These are phyloP conservation scores for Asteroscopus sphinx DNA, from an alignment of 2,888 invertebrate genomes.

Conservation along the genomic window DNA sequence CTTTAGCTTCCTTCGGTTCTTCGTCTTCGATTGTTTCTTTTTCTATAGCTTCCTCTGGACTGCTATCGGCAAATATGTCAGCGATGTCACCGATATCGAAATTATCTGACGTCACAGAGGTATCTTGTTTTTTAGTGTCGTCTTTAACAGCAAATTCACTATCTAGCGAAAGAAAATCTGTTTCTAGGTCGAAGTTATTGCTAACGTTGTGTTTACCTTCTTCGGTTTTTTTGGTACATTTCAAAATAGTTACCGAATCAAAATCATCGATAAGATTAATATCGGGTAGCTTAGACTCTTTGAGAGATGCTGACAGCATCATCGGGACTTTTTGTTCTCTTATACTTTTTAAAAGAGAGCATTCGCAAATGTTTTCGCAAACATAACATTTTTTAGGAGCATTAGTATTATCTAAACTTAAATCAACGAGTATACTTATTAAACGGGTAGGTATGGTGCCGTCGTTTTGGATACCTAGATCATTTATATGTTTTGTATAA, in stretches of 20 bases:
- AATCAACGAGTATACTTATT: conserved; percentile 83
- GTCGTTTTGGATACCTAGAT: conserved; percentile 77
- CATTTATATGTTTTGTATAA: conserved; percentile 82
- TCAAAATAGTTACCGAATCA: conserved; percentile 64
- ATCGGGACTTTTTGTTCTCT: conserved; percentile 53
- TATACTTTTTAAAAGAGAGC: conserved; percentile 68
- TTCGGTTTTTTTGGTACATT: conserved; percentile 60
- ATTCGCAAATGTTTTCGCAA: conserved; percentile 83
- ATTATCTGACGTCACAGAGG: conserved; percentile 60
- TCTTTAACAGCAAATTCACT: conserved; percentile 31
- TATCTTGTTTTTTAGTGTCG: conserved; percentile 36
- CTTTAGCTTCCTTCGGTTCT: conserved; percentile 57
- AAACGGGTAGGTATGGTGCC: conserved; percentile 75
- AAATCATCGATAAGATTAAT: conserved; percentile 77
- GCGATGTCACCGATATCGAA: conserved; percentile 83
- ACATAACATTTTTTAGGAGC: conserved; percentile 74
- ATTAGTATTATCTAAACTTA: conserved; percentile 78
- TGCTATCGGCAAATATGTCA: conserved; percentile 72
- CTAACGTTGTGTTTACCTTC: conserved; percentile 50
- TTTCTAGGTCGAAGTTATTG: conserved; percentile 69
- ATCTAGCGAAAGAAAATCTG: conserved; percentile 65
- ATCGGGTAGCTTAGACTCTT: conserved; percentile 72
- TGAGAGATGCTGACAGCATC: conserved; percentile 59
- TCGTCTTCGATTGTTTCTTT: conserved; percentile 48
- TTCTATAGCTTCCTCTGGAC: conserved; percentile 65